Percentiles rank a stretch among this genome's conserved stretches.
These are phyloP conservation scores for Aptenodytes forsteri DNA, from an alignment of 2,113 vertebrate genomes.

Conservation along the genomic window DNA sequence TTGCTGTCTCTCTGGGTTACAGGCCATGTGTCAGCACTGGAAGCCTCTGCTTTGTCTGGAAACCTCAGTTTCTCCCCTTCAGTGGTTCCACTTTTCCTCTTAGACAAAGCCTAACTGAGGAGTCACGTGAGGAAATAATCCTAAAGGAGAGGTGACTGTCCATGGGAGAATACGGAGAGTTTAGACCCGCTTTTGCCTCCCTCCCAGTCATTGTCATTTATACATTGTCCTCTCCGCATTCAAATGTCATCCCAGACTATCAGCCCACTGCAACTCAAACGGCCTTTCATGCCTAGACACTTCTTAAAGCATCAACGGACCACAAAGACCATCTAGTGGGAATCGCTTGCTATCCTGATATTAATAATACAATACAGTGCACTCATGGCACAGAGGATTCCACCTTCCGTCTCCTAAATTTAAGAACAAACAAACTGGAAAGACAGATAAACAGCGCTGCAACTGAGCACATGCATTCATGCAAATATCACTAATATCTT, in stretches of 20 bases:
- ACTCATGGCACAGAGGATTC: slow-evolving; percentile 42
- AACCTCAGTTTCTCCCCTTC: slow-evolving; percentile 49
- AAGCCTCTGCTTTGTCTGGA: slow-evolving; percentile 62
- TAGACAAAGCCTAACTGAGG: slow-evolving; percentile 65
- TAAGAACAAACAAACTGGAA: slow-evolving; percentile 47
- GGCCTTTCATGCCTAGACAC: slow-evolving; percentile 73
- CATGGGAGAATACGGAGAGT: slow-evolving; percentile 39
- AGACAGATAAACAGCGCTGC: not conserved
- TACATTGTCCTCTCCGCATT: slow-evolving; percentile 72
- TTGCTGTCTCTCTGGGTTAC: slow-evolving; percentile 57
- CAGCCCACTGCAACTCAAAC: slow-evolving; percentile 72
- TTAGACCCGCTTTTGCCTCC: slow-evolving; percentile 47
- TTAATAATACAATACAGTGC: slow-evolving; percentile 76
- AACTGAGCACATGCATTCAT: not conserved
- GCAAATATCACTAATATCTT: slow-evolving; percentile 13
- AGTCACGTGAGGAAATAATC: slow-evolving; percentile 61
- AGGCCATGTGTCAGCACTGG: slow-evolving; percentile 4
- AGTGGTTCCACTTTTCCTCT: slow-evolving; percentile 52
- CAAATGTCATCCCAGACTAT: slow-evolving; percentile 74
- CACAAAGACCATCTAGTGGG: slow-evolving; percentile 75
- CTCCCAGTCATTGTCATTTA: slow-evolving; percentile 68
- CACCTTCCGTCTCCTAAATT: slow-evolving; percentile 55
- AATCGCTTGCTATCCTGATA: slow-evolving; percentile 69
- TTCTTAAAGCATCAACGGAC: slow-evolving; percentile 70
- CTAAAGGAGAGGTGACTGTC: slow-evolving; percentile 56